Evolutionary conservation across 2,888 invertebrate genomes (phyloP), one percentile per base, ranked within the genome.

Genomic region (Caenorhabditis sp.): DNA sequence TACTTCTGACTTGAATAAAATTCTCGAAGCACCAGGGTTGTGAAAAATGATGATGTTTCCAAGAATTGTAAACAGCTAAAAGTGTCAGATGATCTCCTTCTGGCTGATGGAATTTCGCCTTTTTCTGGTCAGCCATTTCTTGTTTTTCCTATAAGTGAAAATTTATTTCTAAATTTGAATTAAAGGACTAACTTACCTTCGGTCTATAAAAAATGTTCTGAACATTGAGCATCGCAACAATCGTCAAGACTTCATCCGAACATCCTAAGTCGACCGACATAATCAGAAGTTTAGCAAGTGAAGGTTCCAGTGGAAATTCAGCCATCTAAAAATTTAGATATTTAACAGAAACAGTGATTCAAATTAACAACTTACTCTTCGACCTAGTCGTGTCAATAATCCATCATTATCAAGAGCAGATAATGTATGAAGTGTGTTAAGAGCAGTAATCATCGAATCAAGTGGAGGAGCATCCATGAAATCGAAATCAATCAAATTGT

Each of bases 11-110:
- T 90, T 99, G 97, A 3, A 99, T 95, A 88, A 99, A 99, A 90
- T 99, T 99, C 88, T 99, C 97, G 87, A 96, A 97, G 89, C 99
- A 99, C 99, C 99, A 99, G 0, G 96, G 95, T 88, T 95, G 95
- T 0, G 95, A 95, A 89, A 97, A 97, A 89, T 97, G 97, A 88
- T 97, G 97, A 88, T 97, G 97, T 86, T 95, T 93, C 99, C 99
- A 99, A 60, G 97, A 95, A 88, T 99, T 99, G 88, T 96, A 99
- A 4, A 99, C 99, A 0, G 97, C 95, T n/a, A 99, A 89, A 26
- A 99, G 89, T 0, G 99, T 99, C 53, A 99, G 90, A 89, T 99
- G 99, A 89, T 99, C 99, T 0, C 99, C 99, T 89, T 99, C 99
- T 0, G 95, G 91, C 89, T 99, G 99, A 89, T 99, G 97, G 89